A percentile compares a stretch with the other conserved stretches of the same genome.
Evolutionary conservation across 2,888 invertebrate genomes (phyloP).

Genomic region (Charanyca ferruginea): DNA sequence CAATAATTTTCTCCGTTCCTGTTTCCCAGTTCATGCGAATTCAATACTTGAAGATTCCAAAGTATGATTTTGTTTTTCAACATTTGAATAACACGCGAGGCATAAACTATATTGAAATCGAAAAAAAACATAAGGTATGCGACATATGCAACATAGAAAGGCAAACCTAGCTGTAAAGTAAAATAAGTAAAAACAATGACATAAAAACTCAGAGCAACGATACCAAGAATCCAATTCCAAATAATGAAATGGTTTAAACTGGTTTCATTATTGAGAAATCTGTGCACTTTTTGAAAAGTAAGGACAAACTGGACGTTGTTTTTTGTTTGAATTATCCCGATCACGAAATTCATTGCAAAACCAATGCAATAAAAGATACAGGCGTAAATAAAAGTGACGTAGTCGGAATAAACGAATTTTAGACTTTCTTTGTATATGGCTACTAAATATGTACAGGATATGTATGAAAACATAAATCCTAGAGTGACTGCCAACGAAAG

Average conservation of each 20-base stretch:
- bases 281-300: slow-evolving; percentile 40
- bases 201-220: not conserved
- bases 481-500: too few relatives aligned
- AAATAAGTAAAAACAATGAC: not conserved
- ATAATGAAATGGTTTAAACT: not conserved
- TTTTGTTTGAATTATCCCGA: not conserved
- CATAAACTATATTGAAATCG: slow-evolving; percentile 12
- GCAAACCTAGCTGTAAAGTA: not conserved
- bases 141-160: not conserved
- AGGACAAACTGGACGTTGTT: slow-evolving; percentile 14
- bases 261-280: slow-evolving; percentile 9
- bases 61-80: slow-evolving; percentile 4
- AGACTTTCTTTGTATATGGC: not conserved
- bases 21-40: not conserved
- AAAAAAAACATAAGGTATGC: not conserved
- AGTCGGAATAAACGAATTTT: not conserved
- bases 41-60: slow-evolving; percentile 7
- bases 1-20: not conserved
- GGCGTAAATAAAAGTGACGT: not conserved
- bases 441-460: not conserved
- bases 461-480: not conserved
- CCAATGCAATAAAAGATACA: not conserved
- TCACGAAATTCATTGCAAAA: slow-evolving; percentile 6
- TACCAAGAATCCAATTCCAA: slow-evolving; percentile 26
- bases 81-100: not conserved